Evolutionary conservation across 37 sponge, comb jelly and placozoan species (phyloP).

Genomic region (Corticium candelabrum): DNA sequence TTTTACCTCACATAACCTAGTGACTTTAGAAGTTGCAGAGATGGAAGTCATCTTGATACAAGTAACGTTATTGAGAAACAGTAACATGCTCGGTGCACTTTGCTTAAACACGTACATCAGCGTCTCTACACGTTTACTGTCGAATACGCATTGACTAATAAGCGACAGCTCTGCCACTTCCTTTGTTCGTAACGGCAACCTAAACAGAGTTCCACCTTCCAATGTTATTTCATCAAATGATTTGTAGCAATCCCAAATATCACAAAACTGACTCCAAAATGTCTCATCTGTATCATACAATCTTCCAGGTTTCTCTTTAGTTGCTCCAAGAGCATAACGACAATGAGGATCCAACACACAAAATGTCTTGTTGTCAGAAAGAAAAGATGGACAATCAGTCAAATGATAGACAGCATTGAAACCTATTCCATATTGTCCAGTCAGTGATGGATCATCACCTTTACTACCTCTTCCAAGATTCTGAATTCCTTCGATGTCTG

Average conservation of each 20-base stretch:
- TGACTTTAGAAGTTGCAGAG: background rate
- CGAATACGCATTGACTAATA: background rate
- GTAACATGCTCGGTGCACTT: background rate
- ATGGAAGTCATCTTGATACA: background rate
- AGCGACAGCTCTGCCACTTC: background rate
- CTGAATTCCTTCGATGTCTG: conserved; percentile 65
- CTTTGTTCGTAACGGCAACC: background rate
- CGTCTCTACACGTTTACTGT: background rate
- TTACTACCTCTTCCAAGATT: conserved; percentile 60
- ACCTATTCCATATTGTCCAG: conserved; percentile 82
- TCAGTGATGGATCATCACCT: conserved; percentile 43
- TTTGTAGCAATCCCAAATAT: background rate
- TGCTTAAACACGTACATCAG: background rate
- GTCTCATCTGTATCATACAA: background rate
- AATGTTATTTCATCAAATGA: background rate
- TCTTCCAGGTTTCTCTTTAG: conserved; percentile 2
- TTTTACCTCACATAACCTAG: background rate
- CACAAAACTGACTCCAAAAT: background rate
- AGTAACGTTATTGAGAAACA: background rate
- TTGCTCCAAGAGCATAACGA: conserved; percentile 30
- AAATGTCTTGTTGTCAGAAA: conserved; percentile 30
- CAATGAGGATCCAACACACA: conserved; percentile 74
- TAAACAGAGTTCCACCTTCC: background rate
- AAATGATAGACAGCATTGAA: conserved; percentile 80
- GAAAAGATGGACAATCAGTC: conserved; percentile 75